These are phyloP conservation scores for Carassius auratus DNA, from an alignment of 2,113 vertebrate species.

Conservation along the genomic window DNA sequence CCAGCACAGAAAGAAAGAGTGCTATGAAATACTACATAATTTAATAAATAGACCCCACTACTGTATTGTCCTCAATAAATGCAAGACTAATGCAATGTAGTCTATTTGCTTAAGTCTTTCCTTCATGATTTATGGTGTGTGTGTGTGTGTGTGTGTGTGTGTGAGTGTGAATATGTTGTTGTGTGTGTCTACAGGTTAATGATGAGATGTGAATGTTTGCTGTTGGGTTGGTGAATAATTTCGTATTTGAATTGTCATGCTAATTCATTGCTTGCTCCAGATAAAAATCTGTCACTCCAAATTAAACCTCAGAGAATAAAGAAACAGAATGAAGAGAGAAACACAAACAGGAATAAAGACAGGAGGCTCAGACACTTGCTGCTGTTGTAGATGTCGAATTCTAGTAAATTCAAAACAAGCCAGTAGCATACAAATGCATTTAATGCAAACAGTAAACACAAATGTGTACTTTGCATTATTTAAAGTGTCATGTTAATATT, in stretches of 20 bases:
- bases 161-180: no score
- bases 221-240: neutral
- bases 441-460: neutral
- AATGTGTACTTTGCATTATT: neutral
- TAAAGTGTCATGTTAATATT: neutral
- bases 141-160: no score
- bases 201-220: constrained; percentile 22
- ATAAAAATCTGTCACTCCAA: constrained; percentile 27
- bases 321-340: neutral
- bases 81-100: neutral
- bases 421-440: neutral
- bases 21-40: neutral
- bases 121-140: neutral
- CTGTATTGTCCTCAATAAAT: neutral
- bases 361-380: neutral
- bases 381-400: neutral
- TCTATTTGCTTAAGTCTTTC: neutral
- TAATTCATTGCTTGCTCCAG: constrained; percentile 24
- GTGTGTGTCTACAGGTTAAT: neutral
- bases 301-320: constrained; percentile 6
- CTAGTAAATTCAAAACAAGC: neutral
- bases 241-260: constrained; percentile 5
- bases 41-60: neutral
- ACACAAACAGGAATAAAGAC: constrained; percentile 4
- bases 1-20: neutral